These are phyloP conservation scores for Pogonomyrmex californicus DNA, from an alignment of 1,140 invertebrate genomes.

Conservation along the genomic window DNA sequence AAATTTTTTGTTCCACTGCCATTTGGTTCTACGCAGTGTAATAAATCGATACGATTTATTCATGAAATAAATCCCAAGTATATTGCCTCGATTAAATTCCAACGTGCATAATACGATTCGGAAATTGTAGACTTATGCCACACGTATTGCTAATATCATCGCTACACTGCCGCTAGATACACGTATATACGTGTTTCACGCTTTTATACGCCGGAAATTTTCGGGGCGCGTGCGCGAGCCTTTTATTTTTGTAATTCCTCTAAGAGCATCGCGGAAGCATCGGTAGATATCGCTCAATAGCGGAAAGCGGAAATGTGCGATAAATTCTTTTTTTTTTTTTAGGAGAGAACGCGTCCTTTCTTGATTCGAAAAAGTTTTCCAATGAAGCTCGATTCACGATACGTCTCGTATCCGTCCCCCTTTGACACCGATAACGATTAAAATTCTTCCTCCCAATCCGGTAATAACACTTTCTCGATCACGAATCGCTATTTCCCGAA, in stretches of 20 bases:
- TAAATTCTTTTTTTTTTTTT: not conserved
- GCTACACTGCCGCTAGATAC: slow-evolving; percentile 1
- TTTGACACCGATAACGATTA: not conserved
- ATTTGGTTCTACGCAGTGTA: not conserved
- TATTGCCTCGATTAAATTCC: not conserved
- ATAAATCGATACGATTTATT: not conserved
- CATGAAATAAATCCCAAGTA: not conserved
- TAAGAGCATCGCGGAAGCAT: not conserved
- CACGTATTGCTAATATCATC: not conserved
- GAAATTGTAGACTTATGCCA: not conserved
- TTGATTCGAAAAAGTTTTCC: not conserved
- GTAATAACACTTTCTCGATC: not conserved
- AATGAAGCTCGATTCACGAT: not conserved
- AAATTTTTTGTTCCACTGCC: not conserved
- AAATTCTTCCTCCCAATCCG: not conserved
- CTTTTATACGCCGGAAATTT: slow-evolving; percentile 4
- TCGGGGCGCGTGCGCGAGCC: not conserved
- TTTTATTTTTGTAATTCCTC: slow-evolving; percentile 51
- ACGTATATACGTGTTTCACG: slow-evolving; percentile 12
- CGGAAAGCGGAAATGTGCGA: not conserved
- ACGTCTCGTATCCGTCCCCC: not conserved
- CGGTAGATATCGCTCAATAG: not conserved
- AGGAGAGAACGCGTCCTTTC: not conserved
- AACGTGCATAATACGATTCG: slow-evolving; percentile 9
- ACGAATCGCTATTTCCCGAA: not conserved